Conservation (phyloP, 2,113 vertebrate genomes). For the Martes martes region DNA sequence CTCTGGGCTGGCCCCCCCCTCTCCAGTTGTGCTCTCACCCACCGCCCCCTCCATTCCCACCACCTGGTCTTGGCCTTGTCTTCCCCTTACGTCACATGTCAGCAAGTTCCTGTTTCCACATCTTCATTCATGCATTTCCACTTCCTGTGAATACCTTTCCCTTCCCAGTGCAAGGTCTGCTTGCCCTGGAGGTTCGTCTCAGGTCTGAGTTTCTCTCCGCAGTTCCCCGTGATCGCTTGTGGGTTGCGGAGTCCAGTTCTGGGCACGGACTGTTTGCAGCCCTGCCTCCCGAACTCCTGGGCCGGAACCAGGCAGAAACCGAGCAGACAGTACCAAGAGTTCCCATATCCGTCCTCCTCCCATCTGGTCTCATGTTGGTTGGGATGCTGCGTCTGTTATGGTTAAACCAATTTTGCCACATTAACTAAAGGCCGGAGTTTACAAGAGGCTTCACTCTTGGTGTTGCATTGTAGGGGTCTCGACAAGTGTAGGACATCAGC, state of each 20-base stretch:
- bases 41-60: background rate
- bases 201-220: background rate
- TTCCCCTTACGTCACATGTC: background rate
- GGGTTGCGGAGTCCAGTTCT: background rate
- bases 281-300: background rate
- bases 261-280: accelerated
- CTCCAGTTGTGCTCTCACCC: background rate
- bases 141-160: background rate
- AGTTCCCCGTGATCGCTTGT: background rate
- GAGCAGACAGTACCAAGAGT: background rate
- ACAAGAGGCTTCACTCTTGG: background rate
- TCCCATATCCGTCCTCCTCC: background rate
- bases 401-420: background rate
- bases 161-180: background rate
- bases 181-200: background rate
- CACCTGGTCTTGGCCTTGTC: background rate
- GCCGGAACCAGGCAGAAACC: background rate
- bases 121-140: background rate
- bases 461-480: background rate
- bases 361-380: background rate
- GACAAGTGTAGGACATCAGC: background rate
- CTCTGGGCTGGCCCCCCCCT: background rate
- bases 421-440: background rate
- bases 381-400: background rate
- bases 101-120: background rate